A percentile compares a stretch with the other conserved stretches of the same genome.
Evolutionary conservation across 1,140 invertebrate genomes (phyloP).

Genomic region (Drosophila mojavensis): DNA sequence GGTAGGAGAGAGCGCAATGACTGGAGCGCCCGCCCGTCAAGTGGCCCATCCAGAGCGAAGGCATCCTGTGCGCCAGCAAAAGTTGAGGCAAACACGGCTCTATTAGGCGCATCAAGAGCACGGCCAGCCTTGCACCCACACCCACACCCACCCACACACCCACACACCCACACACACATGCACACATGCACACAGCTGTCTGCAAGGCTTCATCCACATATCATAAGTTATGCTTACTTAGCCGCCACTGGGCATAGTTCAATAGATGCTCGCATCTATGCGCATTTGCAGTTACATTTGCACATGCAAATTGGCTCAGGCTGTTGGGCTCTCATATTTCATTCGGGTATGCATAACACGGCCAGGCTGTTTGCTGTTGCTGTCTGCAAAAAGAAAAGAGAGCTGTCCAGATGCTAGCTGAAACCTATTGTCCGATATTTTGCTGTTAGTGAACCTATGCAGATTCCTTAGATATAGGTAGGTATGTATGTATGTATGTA

Average conservation of each 20-base stretch:
- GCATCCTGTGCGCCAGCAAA: constrained; percentile 11
- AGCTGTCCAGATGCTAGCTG: too few relatives aligned
- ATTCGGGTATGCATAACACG: not conserved
- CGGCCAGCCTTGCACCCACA: not conserved
- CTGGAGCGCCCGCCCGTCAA: constrained; percentile 9
- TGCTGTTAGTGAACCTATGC: too few relatives aligned
- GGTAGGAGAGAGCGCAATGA: constrained; percentile 16
- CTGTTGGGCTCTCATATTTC: not conserved
- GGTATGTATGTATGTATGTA: too few relatives aligned
- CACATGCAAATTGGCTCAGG: constrained; percentile 49
- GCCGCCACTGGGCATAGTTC: constrained; percentile 52
- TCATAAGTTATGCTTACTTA: constrained; percentile 34
- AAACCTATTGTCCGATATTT: too few relatives aligned
- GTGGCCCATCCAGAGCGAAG: constrained; percentile 11
- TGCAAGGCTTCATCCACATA: constrained; percentile 5
- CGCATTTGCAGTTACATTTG: constrained; percentile 39
- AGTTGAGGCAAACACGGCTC: constrained; percentile 68
- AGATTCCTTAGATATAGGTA: too few relatives aligned
- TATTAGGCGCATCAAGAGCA: constrained; percentile 66
- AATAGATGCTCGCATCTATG: constrained; percentile 36
- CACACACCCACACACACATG: not conserved
- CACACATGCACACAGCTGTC: not conserved
- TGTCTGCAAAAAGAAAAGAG: too few relatives aligned
- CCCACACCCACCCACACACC: constrained; percentile 33
- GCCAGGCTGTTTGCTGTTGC: not conserved